Conservation (phyloP, 2,888 invertebrate genomes). For the Orthonevra nobilis region DNA sequence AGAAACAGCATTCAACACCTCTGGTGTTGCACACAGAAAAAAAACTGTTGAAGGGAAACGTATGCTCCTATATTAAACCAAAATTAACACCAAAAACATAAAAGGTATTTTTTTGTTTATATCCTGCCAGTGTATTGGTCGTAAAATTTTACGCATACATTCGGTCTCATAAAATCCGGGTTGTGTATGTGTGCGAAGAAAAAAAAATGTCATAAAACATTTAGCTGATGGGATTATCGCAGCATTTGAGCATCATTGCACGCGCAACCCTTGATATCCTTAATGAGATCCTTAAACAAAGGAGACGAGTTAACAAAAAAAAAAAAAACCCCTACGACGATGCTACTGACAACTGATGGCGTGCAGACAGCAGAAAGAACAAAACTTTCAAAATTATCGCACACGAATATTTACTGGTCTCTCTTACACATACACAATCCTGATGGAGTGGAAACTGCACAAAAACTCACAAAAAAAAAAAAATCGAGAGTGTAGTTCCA, state of each 20-base stretch:
- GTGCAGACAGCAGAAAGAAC: neutral
- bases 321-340: too few species aligned
- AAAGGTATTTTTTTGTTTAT: conserved; percentile 35
- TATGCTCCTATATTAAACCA: conserved; percentile 43
- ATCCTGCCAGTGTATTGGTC: conserved; percentile 40
- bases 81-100: conserved; percentile 39
- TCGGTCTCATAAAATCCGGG: conserved; percentile 39
- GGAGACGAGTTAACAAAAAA: neutral
- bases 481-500: neutral
- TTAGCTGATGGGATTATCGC: conserved; percentile 30
- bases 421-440: too few species aligned
- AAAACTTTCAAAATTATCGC: neutral
- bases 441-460: conserved; percentile 1
- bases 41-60: too few species aligned
- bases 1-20: conserved; percentile 5
- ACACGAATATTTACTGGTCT: too few species aligned
- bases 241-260: conserved; percentile 38
- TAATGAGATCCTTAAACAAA: conserved; percentile 29
- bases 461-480: neutral
- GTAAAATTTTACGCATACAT: conserved; percentile 36
- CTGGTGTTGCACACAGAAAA: conserved; percentile 33
- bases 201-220: too few species aligned
- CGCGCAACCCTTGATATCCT: conserved; percentile 26
- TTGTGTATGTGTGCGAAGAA: neutral
- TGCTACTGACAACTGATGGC: neutral